Conservation (phyloP, 2,888 invertebrate species). For the Mayetiola destructor region DNA sequence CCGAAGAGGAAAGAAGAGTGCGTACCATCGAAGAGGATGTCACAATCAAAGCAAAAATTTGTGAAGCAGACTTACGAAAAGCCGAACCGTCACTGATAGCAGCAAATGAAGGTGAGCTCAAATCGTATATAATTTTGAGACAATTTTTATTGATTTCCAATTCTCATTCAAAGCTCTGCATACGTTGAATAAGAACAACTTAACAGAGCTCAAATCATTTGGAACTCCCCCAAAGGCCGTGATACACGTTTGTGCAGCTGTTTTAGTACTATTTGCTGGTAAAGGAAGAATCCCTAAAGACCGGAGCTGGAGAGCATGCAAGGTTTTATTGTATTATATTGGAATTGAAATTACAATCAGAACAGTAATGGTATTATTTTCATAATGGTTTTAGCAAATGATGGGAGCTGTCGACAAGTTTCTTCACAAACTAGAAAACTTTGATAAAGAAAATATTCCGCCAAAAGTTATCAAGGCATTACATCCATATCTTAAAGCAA, state of each 20-base stretch:
- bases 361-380: background rate
- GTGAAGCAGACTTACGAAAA: slow-evolving; percentile 77
- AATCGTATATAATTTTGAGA: too few species aligned
- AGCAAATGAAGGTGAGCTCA: slow-evolving; percentile 44
- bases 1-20: slow-evolving; percentile 82
- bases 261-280: slow-evolving; percentile 67
- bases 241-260: slow-evolving; percentile 73
- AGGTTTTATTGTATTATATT: slow-evolving; percentile 29
- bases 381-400: slow-evolving; percentile 40
- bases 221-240: slow-evolving; percentile 87
- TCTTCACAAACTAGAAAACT: slow-evolving; percentile 65
- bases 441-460: slow-evolving; percentile 88
- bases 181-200: slow-evolving; percentile 87
- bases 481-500: slow-evolving; percentile 33
- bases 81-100: slow-evolving; percentile 86
- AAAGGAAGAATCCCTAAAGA: slow-evolving; percentile 83
- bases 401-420: slow-evolving; percentile 88
- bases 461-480: slow-evolving; percentile 70
- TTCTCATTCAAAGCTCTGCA: too few species aligned
- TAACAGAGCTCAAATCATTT: slow-evolving; percentile 90
- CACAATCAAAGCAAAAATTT: slow-evolving; percentile 68
- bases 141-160: too few species aligned
- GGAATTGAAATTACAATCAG: background rate
- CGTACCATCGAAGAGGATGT: slow-evolving; percentile 82
- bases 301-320: slow-evolving; percentile 85